These are phyloP conservation scores for Mesopsocus fuscifrons DNA, from an alignment of 2,888 invertebrate species.

Conservation along the genomic window DNA sequence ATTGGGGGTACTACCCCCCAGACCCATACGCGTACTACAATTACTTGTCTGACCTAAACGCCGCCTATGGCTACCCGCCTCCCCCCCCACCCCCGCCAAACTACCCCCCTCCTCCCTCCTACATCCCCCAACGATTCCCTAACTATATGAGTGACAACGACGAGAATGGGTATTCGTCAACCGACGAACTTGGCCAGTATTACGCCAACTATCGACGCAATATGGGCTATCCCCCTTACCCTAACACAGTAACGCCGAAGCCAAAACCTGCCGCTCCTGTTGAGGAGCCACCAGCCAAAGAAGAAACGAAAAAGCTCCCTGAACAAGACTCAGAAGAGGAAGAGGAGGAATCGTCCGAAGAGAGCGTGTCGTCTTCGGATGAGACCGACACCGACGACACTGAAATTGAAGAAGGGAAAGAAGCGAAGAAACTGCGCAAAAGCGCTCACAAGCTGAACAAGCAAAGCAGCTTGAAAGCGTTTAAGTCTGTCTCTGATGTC, in stretches of 20 bases:
- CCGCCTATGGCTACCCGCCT: constrained; percentile 18
- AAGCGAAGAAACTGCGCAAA: constrained; percentile 11
- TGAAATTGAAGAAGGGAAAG: constrained; percentile 16
- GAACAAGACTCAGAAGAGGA: constrained; percentile 4
- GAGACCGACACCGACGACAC: constrained; percentile 21
- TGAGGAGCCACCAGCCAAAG: constrained; percentile 7
- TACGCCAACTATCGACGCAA: constrained; percentile 15
- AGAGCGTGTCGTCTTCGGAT: constrained; percentile 13
- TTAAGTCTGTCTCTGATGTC: constrained; percentile 33
- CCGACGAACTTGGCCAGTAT: constrained; percentile 26
- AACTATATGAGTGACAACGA: constrained; percentile 15
- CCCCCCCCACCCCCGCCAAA: constrained; percentile 19
- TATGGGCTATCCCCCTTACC: constrained; percentile 4
- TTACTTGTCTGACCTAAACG: constrained; percentile 20
- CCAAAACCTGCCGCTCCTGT: constrained; percentile 2
- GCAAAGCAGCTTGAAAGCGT: constrained; percentile 25
- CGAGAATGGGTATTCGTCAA: constrained; percentile 25
- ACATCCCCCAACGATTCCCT: constrained; percentile 20
- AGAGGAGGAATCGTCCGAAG: constrained; percentile 9
- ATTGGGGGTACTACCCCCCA: constrained; percentile 19
- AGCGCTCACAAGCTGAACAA: constrained; percentile 4
- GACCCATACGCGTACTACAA: constrained; percentile 1
- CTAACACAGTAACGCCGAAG: background rate
- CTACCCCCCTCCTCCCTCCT: constrained; percentile 22
- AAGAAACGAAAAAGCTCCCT: constrained; percentile 2